Base-by-base conservation (phyloP, 1,140 invertebrate species). In the Drosophila micromelanica region DNA sequence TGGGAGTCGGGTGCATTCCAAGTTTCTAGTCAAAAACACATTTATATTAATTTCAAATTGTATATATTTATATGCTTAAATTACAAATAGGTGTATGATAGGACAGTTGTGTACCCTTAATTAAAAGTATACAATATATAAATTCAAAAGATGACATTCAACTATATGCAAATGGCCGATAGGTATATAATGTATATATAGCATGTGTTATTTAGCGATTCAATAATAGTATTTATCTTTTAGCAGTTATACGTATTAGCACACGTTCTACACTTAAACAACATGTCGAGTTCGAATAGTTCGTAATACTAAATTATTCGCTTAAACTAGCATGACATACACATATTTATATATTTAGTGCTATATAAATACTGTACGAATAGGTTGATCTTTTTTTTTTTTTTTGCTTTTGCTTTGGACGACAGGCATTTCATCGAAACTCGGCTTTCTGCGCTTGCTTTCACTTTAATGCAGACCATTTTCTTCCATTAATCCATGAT, bases 321-420 rank as follows among this genome's bases (percentile, higher is more conserved):
- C 51, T 64, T 56, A 64, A 17, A 32, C 62, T 55, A 55, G 49
- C 15, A 43, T 20, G 49, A 52, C 61, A 54, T 64, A 64, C 51
- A 64, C 35, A 59, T 35, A 13, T 65, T 13, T 35, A n/a, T 65
- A 23, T 27, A 27, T 27, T 27, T 27, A 27, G 5, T 6, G 27
- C 27, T 71, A 55, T 42, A 23, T 71, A 57, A 72, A 72, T 59
- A 65, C 68, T 55, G 42, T 68, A 59, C 35, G 43, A 67, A 12
- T 59, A 51, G 43, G 43, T 30, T 68, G 20, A 20, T 37, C 38
- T 8, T 20, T n/a, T n/a, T n/a, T n/a, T n/a, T n/a, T n/a, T n/a
- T n/a, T n/a, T n/a, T n/a, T n/a, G n/a, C n/a, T n/a, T n/a, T n/a
- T n/a, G n/a, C n/a, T n/a, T 15, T 72, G 61, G 61, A 72, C 62